Evolutionary conservation across 2,113 vertebrate genomes (phyloP), one percentile per base, ranked within the genome.

Genomic region (Malurus cyaneus): DNA sequence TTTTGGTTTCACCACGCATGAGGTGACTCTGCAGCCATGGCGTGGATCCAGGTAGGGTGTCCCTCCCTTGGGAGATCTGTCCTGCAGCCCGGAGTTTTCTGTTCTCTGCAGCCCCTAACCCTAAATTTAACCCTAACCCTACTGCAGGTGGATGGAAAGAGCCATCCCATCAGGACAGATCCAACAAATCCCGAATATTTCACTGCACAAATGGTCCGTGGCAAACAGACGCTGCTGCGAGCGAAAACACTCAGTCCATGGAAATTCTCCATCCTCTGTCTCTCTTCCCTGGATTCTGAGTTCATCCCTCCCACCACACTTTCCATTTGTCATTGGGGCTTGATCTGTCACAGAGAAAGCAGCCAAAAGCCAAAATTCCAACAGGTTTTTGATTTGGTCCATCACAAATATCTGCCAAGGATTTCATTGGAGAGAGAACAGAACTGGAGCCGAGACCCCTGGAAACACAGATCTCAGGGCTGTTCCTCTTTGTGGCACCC

Each of bases 181-280:
- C 39, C 32, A 66, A 14, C 6, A 94, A 73, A n/a, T 52, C 39
- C 42, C 66, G 56, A 54, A 15, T 88, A 54, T 89, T 83, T 72
- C 69, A 92, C 64, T 50, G 54, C 32, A 52, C 15, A 50, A 67
- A 77, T 25, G 56, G 77, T n/a, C 86, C 72, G 50, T 1, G 0
- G 42, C 59, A 67, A 71, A 86, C 53, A 24, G 47, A 49, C 47
- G 21, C 47, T 49, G 47, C 11, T 74, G 41, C 21, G 47, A 42
- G 65, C 1, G 2, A n/a, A 91, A 69, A 36, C n/a, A 20, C 34
- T 66, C 18, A 1, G 11, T 14, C 39, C 9, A 0, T 42, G 41
- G 66, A 60, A 86, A 85, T 31, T 70, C 41, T 73, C 32, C 66
- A 89, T 32, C 56, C 15, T 70, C 13, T 47, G 28, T 9, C 41